phyloP scores from a whole-genome alignment of 1,140 invertebrate species.

The Drosophila lacertosa region DNA sequence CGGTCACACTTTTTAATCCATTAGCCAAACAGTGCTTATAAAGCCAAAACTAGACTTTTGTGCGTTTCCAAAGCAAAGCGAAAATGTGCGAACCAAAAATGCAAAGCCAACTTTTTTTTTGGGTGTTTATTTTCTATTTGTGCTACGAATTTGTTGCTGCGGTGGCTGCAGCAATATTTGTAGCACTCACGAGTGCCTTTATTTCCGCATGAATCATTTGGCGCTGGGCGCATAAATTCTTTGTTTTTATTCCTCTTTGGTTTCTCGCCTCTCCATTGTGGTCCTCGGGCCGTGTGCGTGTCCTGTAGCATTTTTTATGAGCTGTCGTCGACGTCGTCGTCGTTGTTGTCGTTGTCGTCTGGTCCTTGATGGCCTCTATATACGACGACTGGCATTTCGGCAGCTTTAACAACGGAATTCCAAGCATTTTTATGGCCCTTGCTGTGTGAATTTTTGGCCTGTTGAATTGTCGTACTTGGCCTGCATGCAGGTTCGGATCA shows the following conservation, averaged over 20 bases:
- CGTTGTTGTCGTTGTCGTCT: constrained; percentile 26
- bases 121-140: constrained; percentile 11
- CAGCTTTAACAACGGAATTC: constrained; percentile 65
- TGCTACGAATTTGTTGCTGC: constrained; percentile 22
- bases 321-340: constrained; percentile 29
- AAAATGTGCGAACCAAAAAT: constrained; percentile 54
- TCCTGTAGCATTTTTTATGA: constrained; percentile 68
- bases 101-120: constrained; percentile 38
- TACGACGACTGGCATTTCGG: constrained; percentile 45
- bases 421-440: constrained; percentile 53
- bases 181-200: constrained; percentile 72
- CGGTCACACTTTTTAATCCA: constrained; percentile 11
- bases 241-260: constrained; percentile 34
- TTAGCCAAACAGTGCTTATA: constrained; percentile 11
- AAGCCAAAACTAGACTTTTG: constrained; percentile 2
- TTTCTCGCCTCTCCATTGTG: not conserved
- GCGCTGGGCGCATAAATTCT: constrained; percentile 63
- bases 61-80: constrained; percentile 5
- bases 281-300: constrained; percentile 7
- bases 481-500: constrained; percentile 7
- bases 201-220: constrained; percentile 79
- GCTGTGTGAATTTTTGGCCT: constrained; percentile 50
- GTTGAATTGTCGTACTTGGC: constrained; percentile 46
- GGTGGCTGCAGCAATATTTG: constrained; percentile 68
- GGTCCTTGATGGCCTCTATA: constrained; percentile 40